Evolutionary conservation across 2,113 vertebrate species (phyloP), one percentile per base, ranked within the genome.

Genomic region (Chloebia gouldiae): DNA sequence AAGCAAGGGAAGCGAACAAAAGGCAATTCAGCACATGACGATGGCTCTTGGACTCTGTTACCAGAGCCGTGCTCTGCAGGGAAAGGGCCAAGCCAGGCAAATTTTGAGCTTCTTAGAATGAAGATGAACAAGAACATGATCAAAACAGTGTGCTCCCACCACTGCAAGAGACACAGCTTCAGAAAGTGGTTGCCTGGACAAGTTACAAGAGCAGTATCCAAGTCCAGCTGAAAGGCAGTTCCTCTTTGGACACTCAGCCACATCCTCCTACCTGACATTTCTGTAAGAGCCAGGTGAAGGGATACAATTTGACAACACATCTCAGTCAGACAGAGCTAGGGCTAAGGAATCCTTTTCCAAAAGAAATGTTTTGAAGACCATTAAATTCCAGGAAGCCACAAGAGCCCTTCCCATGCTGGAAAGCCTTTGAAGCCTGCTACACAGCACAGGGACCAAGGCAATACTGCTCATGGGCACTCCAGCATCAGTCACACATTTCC

Each of bases 1-100:
- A 87, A 64, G 88, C 65, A 57, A 76, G 73, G 75, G 24, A 37
- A 82, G 88, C 69, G 81, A 81, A 94, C 88, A 97, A 96, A 96
- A 68, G 85, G 75, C 91, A 96, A 95, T 93, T 95, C 93, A 92
- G 91, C 76, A 70, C 63, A 64, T 0, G 47, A 59, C 0, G 11
- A 57, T 31, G 56, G 60, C 59, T 77, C 39, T 71, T 39, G 65
- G 76, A 88, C 54, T 77, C 53, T 24, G 39, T 28, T 80, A 70
- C 39, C 65, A 86, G 61, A 71, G 80, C 40, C n/a, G 9, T 37
- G 76, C 59, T 68, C 82, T 70, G 42, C 3, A 56, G 65, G 77
- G 63, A 82, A 93, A 47, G 13, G 25, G 87, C 77, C 79, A 88
- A 84, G 44, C 8, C 37, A 65, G 69, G 83, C 88, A 85, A 54